Conservation (phyloP, 2,888 invertebrate species). For the Noctua pronuba region DNA sequence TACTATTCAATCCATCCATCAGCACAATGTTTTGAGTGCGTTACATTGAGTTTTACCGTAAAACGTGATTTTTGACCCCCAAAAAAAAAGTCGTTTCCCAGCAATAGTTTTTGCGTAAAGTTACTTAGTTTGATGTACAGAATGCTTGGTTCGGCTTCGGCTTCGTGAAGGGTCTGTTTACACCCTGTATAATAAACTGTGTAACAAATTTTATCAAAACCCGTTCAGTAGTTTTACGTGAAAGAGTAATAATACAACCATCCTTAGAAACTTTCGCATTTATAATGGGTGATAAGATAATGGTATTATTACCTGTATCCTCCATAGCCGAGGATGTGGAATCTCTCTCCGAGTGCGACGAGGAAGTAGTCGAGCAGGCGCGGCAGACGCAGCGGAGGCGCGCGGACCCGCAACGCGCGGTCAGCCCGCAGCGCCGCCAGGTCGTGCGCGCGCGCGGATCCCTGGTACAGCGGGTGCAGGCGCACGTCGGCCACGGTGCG, state of each 20-base stretch:
- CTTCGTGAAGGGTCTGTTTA: too few relatives aligned
- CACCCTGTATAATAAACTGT: too few relatives aligned
- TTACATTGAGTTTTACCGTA: too few relatives aligned
- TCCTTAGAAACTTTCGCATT: background rate
- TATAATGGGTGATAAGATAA: background rate
- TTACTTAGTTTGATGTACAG: too few relatives aligned
- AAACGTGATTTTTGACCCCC: too few relatives aligned
- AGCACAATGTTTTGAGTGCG: too few relatives aligned
- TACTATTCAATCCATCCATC: too few relatives aligned
- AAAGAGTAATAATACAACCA: background rate
- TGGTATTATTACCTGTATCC: constrained; percentile 75
- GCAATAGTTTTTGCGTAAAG: too few relatives aligned
- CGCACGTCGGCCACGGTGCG: constrained; percentile 75
- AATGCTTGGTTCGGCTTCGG: too few relatives aligned
- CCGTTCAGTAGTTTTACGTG: background rate
- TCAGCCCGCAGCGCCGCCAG: constrained; percentile 77
- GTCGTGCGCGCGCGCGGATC: constrained; percentile 73
- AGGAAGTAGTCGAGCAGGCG: constrained; percentile 74
- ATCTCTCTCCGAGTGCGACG: constrained; percentile 78
- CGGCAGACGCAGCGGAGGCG: constrained; percentile 66
- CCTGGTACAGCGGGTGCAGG: constrained; percentile 79
- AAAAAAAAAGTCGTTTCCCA: too few relatives aligned
- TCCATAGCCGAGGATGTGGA: constrained; percentile 80
- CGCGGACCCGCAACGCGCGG: constrained; percentile 60
- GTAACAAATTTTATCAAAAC: background rate